These are phyloP conservation scores for Phoebastria nigripes DNA, from an alignment of 2,797 vertebrate genomes.

Conservation along the genomic window DNA sequence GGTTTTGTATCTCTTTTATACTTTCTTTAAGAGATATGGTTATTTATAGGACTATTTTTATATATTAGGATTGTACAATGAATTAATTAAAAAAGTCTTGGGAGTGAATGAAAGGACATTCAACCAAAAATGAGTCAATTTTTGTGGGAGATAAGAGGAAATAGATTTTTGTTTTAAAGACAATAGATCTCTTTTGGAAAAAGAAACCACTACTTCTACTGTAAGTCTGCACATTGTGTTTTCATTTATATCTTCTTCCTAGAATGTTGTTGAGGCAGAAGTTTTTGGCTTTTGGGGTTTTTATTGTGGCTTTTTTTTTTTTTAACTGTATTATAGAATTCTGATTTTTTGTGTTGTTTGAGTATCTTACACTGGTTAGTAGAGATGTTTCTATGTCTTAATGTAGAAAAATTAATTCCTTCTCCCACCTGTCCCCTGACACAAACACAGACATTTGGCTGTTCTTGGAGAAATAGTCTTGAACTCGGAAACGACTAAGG, in stretches of 20 bases:
- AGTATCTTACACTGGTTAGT: not conserved
- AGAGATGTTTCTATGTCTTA: not conserved
- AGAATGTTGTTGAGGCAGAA: not conserved
- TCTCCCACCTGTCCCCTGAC: not conserved
- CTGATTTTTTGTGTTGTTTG: not conserved
- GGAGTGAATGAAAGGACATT: not conserved
- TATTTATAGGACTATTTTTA: not conserved
- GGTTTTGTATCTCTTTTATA: not conserved
- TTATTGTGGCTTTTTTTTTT: not conserved
- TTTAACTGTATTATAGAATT: not conserved
- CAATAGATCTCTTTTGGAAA: not conserved
- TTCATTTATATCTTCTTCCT: not conserved
- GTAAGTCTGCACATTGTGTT: not conserved
- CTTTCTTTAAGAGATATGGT: not conserved
- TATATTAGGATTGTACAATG: not conserved
- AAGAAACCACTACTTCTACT: not conserved
- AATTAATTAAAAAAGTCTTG: not conserved
- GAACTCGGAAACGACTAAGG: not conserved
- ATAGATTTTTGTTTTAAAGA: not conserved
- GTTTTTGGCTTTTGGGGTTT: not conserved
- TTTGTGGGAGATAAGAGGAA: not conserved
- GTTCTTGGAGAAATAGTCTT: not conserved
- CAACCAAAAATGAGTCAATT: not conserved
- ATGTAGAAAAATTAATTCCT: not conserved
- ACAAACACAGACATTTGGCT: not conserved